Percentiles rank a stretch among this genome's conserved stretches.
Evolutionary conservation across 2,888 invertebrate genomes (phyloP).

Genomic region (Drosophila anomelani): DNA sequence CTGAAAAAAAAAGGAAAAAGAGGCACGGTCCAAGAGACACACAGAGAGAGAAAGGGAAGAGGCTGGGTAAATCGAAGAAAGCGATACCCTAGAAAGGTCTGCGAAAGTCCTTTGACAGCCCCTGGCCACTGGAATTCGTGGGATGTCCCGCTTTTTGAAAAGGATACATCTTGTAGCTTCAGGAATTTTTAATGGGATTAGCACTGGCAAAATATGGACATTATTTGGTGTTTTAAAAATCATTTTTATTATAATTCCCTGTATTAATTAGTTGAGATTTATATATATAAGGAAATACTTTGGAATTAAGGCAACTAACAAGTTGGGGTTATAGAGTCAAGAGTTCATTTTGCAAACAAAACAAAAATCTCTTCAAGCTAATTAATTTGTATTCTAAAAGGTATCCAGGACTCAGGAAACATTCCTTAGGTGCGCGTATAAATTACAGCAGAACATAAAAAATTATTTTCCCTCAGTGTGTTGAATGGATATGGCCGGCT

Average conservation of each 20-base stretch:
- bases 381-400: neutral
- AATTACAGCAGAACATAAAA: neutral
- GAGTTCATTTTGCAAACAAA: neutral
- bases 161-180: constrained; percentile 11
- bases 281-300: no score
- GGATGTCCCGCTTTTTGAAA: constrained; percentile 18
- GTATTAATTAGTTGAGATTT: neutral
- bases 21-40: constrained; percentile 5
- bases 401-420: neutral
- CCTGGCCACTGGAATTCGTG: constrained; percentile 16
- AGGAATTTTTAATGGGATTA: neutral
- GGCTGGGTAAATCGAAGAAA: constrained; percentile 23
- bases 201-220: neutral
- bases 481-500: constrained; percentile 3
- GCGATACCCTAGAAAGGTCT: constrained; percentile 33
- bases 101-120: constrained; percentile 23
- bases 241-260: neutral
- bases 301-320: neutral
- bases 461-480: constrained; percentile 15
- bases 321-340: neutral
- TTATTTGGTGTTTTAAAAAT: neutral
- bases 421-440: neutral
- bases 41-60: neutral
- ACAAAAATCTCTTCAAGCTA: neutral
- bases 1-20: constrained; percentile 15